phyloP scores from a whole-genome alignment of 53 echinoderm and acorn worm species.

The Hippasteria phrygiana region DNA sequence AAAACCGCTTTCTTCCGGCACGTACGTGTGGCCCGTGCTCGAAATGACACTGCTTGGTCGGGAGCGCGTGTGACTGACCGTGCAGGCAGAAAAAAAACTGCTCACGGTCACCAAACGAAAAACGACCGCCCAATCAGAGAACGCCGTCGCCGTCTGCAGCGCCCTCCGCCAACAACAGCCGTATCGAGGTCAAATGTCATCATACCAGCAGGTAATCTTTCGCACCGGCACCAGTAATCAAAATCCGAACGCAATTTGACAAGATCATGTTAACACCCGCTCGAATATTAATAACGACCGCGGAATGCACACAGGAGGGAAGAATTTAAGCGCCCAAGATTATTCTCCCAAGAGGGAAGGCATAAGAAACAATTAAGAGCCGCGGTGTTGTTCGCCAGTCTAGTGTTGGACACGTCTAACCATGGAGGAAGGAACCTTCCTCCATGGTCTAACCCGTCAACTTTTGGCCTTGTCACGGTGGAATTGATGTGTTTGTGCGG shows the following conservation, averaged over 20 bases:
- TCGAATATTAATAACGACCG: conserved; percentile 12
- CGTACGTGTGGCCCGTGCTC: too few relatives aligned
- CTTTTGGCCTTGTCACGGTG: conserved; percentile 40
- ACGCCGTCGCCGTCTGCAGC: neutral
- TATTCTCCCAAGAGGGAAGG: neutral
- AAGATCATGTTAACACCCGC: conserved; percentile 25
- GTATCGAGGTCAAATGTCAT: conserved; percentile 32
- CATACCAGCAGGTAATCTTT: neutral
- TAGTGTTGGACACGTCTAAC: neutral
- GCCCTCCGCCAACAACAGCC: neutral
- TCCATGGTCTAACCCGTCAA: too few relatives aligned
- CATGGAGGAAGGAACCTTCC: too few relatives aligned
- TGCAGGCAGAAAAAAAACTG: neutral
- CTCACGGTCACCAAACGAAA: neutral
- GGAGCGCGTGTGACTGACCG: neutral
- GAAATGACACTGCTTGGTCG: neutral
- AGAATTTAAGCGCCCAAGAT: conserved; percentile 19
- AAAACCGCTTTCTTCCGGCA: neutral
- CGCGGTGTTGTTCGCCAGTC: neutral
- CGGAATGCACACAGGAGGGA: neutral
- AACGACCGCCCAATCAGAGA: conserved; percentile 21
- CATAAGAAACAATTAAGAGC: neutral
- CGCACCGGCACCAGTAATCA: neutral
- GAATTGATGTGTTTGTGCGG: neutral
- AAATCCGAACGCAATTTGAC: neutral